phyloP scores from a whole-genome alignment of 1,140 invertebrate species.

The Planococcus citri region DNA sequence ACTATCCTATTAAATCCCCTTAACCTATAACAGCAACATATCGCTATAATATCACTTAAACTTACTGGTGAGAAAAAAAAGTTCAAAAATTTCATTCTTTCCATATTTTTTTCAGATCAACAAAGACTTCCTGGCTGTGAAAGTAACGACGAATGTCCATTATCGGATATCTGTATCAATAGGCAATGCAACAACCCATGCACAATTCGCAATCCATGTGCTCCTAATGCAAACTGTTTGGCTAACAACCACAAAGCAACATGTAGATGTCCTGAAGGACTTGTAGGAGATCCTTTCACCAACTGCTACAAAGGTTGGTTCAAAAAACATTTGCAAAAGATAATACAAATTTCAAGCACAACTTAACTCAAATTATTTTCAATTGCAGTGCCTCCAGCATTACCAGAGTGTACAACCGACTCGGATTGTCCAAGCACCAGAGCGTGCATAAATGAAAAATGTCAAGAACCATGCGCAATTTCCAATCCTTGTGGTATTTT shows the following conservation, averaged over 20 bases:
- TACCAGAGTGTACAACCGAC: conserved; percentile 54
- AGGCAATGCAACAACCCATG: conserved; percentile 65
- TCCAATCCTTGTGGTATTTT: conserved; percentile 63
- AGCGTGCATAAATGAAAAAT: conserved; percentile 63
- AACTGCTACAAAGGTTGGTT: conserved; percentile 55
- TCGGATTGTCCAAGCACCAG: conserved; percentile 57
- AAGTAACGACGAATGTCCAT: conserved; percentile 54
- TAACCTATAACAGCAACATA: background rate
- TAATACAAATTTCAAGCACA: background rate
- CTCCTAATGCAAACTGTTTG: conserved; percentile 60
- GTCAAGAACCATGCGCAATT: conserved; percentile 62
- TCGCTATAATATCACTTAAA: background rate
- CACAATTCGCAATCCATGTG: conserved; percentile 56
- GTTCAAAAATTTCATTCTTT: background rate
- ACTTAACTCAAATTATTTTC: conserved; percentile 17
- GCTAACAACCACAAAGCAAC: conserved; percentile 58
- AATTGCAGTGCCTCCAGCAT: conserved; percentile 36
- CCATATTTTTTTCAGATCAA: background rate
- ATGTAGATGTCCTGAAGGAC: conserved; percentile 60
- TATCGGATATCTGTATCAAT: conserved; percentile 58
- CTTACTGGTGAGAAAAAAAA: no score
- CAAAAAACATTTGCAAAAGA: background rate
- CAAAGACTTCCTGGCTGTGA: conserved; percentile 45
- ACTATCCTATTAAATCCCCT: background rate
- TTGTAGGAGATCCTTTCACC: conserved; percentile 64